Evolutionary conservation across 2,888 invertebrate species (phyloP), one percentile per base, ranked within the genome.

Genomic region (Ypsolopha scabrella): DNA sequence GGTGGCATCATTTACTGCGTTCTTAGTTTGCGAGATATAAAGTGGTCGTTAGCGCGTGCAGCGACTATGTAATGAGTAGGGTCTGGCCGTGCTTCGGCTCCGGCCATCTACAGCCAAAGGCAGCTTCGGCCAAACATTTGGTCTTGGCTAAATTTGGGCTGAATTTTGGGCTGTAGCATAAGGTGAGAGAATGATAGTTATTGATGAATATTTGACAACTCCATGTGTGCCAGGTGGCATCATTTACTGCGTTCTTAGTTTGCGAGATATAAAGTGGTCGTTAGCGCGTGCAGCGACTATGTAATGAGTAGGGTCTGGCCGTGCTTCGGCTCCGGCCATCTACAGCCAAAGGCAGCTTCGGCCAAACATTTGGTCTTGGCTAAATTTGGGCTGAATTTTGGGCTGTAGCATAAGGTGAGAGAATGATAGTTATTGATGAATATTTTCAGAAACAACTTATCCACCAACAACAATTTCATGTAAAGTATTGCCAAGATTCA

Each of bases 11-110:
- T 53, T 53, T 53, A 53, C 55, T 50, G 55, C 50, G 51, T 53
- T 48, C 55, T 52, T 53, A 48, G 38, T 37, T 55, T 50, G 46
- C 52, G 50, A 48, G 36, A 53, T 53, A 50, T 53, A 53, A 54
- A 51, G 54, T 53, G 51, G 52, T 54, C 54, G 54, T 54, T 54
- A 54, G 53, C 52, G 53, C 54, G 54, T 54, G 54, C 53, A 51
- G 48, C 38, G 54, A 45, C 52, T 54, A 51, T 46, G 53, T 54
- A 53, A 54, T 54, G 54, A 54, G 53, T 54, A 53, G 53, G 51
- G 52, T 24, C 24, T 37, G 53, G 35, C 48, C 48, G 45, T 37
- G 41, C 52, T 13, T 43, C 43, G 43, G 43, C 9, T 13, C 11
- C 43, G 24, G 43, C 7, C 14, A 13, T 13, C 4, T 24, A 3